Percentiles rank a stretch among this genome's conserved stretches.
Conservation (phyloP, 2,888 invertebrate genomes). For the Sphaeridia pumilis region DNA sequence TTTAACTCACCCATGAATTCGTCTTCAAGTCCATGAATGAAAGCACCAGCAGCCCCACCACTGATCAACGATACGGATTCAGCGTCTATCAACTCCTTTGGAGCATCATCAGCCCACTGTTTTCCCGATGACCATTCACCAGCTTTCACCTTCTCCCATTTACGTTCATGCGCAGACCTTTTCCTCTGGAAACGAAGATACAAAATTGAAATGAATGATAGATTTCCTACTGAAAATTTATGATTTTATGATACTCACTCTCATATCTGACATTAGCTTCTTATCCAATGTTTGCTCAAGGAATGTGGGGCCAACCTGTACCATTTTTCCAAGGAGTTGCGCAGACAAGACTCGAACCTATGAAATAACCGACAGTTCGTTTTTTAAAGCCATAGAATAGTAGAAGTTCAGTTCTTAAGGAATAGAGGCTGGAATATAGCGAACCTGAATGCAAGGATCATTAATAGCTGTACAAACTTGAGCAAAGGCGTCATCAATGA, state of each 20-base stretch:
- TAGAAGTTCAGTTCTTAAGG: too few species aligned
- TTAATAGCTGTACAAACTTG: slow-evolving; percentile 87
- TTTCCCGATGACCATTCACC: slow-evolving; percentile 88
- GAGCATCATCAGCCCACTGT: slow-evolving; percentile 75
- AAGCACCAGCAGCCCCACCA: slow-evolving; percentile 93
- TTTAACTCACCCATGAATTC: slow-evolving; percentile 63
- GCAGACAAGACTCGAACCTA: slow-evolving; percentile 76
- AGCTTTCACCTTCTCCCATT: slow-evolving; percentile 65
- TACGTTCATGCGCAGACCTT: slow-evolving; percentile 70
- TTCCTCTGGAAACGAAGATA: slow-evolving; percentile 50
- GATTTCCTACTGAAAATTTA: slow-evolving; percentile 2
- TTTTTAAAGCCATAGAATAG: too few species aligned
- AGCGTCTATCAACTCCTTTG: slow-evolving; percentile 60
- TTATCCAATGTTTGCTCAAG: slow-evolving; percentile 94
- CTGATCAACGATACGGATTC: slow-evolving; percentile 67
- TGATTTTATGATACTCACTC: slow-evolving; percentile 46
- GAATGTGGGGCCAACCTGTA: slow-evolving; percentile 73
- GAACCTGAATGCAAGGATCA: slow-evolving; percentile 55
- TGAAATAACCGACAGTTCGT: background rate
- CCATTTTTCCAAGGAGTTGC: slow-evolving; percentile 68
- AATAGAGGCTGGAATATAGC: too few species aligned
- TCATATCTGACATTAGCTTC: slow-evolving; percentile 91
- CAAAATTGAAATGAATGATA: too few species aligned
- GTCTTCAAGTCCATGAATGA: slow-evolving; percentile 96
- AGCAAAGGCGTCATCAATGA: slow-evolving; percentile 92